Evolutionary conservation across 2,888 invertebrate genomes (phyloP), one percentile per base, ranked within the genome.

Genomic region (Amiota minor): DNA sequence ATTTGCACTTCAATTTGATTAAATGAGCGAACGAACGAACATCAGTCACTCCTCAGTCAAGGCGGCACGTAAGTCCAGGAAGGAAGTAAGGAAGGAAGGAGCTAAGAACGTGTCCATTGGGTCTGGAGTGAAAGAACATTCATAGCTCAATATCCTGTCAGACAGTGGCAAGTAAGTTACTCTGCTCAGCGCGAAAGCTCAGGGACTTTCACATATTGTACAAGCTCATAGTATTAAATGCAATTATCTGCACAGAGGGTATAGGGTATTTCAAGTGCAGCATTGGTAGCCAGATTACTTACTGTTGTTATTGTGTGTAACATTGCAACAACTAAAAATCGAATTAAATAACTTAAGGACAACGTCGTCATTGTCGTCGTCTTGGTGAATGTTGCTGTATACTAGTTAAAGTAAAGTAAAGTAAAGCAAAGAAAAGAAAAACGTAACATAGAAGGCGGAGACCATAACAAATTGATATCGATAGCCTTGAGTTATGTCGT

Each of bases 1-100:
- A 83, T 81, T 82, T 81, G 69, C 76, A 79, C 80, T 78, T 81
- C 84, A 83, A 83, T 83, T 83, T 83, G 83, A 83, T 83, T 84
- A 83, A 84, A 82, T 82, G 80, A 72, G 35, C 35, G 6, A 35
- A 35, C 35, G 35, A 35, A 35, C 35, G 4, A 35, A 35, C 35
- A 35, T 35, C 35, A 35, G 35, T 35, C 35, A 35, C n/a, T n/a
- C n/a, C n/a, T n/a, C n/a, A n/a, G n/a, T n/a, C n/a, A n/a, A n/a
- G n/a, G n/a, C n/a, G n/a, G n/a, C n/a, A n/a, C n/a, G 35, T 35
- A 2, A 35, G 2, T 35, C 35, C 2, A 3, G 1, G 2, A 1
- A 23, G 3, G 23, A 2, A 1, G 23, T 1, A 1, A 35, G 35
- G 35, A 35, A 35, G 6, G 35, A 6, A 23, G 23, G 3, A 23